phyloP scores from a whole-genome alignment of 1,140 invertebrate genomes.

The Hermetia illucens region DNA sequence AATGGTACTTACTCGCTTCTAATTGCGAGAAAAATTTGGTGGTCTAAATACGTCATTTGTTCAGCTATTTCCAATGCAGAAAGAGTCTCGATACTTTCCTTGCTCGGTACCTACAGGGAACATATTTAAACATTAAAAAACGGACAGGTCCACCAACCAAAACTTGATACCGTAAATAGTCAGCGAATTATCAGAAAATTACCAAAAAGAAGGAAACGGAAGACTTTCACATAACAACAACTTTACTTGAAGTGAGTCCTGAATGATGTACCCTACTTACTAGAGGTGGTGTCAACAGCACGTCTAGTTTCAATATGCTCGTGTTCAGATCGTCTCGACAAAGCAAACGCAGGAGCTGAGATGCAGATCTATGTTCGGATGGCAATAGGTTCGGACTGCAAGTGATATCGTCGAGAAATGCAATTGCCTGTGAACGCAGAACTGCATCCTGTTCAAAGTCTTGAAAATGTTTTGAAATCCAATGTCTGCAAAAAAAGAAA shows the following conservation, averaged over 20 bases:
- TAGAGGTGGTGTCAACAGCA: conserved; percentile 53
- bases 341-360: conserved; percentile 63
- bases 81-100: conserved; percentile 73
- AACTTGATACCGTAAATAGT: too few species aligned
- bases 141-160: too few species aligned
- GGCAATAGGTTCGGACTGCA: conserved; percentile 73
- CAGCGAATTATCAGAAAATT: too few species aligned
- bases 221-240: neutral
- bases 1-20: conserved; percentile 60
- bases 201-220: neutral
- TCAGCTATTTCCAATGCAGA: conserved; percentile 88
- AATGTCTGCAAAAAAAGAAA: conserved; percentile 33
- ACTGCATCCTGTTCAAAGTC: conserved; percentile 72
- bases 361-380: conserved; percentile 78
- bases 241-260: neutral
- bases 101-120: conserved; percentile 52
- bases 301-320: conserved; percentile 37
- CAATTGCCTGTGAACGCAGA: conserved; percentile 63
- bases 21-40: conserved; percentile 83
- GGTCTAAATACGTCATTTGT: conserved; percentile 86
- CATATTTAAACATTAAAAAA: conserved; percentile 5
- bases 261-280: conserved; percentile 42
- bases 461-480: conserved; percentile 56
- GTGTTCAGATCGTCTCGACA: conserved; percentile 52
- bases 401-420: conserved; percentile 80